Conservation (phyloP, 1,140 invertebrate species). For the Nixonia krombeini region DNA sequence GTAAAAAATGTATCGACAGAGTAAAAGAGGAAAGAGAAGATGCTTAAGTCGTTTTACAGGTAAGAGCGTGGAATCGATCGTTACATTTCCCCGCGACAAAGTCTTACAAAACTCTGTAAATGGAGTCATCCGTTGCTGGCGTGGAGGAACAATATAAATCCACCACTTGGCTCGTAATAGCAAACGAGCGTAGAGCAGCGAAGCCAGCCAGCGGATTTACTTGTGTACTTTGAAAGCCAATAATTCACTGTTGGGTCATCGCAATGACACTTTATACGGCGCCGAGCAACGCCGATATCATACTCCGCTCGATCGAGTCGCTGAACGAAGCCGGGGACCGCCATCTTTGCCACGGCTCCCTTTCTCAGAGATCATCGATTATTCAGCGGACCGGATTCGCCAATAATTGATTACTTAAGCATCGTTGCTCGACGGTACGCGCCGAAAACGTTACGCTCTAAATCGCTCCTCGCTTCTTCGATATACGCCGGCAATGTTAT, state of each 20-base stretch:
- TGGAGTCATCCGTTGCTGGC: constrained; percentile 31
- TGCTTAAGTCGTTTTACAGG: constrained; percentile 11
- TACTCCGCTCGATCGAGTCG: constrained; percentile 33
- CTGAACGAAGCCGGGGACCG: constrained; percentile 15
- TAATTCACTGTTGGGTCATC: constrained; percentile 67
- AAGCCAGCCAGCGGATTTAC: constrained; percentile 64
- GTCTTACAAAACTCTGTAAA: constrained; percentile 38
- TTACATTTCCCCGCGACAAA: constrained; percentile 34
- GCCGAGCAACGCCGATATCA: constrained; percentile 22
- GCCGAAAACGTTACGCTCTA: too few relatives aligned
- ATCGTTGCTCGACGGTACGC: too few relatives aligned
- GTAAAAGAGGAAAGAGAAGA: constrained; percentile 7
- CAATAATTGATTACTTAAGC: constrained; percentile 31
- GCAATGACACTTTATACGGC: constrained; percentile 61
- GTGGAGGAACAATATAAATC: constrained; percentile 49
- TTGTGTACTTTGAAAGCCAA: constrained; percentile 66
- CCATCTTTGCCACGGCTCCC: constrained; percentile 19
- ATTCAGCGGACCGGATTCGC: constrained; percentile 13
- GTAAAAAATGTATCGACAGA: constrained; percentile 13
- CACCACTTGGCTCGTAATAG: constrained; percentile 57
- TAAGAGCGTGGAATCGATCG: constrained; percentile 26
- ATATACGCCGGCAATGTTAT: too few relatives aligned
- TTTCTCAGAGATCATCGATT: constrained; percentile 27
- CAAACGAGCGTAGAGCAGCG: constrained; percentile 49
- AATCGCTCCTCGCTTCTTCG: too few relatives aligned